phyloP scores from a whole-genome alignment of 2,888 invertebrate genomes.

The Cenopis cana region DNA sequence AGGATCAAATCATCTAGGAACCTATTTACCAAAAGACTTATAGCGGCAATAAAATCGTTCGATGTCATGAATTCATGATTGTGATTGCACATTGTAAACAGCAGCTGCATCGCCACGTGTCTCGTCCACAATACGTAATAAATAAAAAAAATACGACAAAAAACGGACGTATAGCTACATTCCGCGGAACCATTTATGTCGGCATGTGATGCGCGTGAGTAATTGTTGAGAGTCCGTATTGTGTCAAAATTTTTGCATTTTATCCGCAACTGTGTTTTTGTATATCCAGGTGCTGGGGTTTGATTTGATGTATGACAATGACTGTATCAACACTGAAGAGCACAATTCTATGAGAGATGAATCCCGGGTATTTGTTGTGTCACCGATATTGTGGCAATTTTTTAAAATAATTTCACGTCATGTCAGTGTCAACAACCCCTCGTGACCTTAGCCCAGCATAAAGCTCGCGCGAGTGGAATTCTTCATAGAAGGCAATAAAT shows the following conservation, averaged over 20 bases:
- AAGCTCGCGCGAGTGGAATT: slow-evolving; percentile 14
- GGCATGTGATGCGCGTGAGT: slow-evolving; percentile 49
- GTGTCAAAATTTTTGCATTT: slow-evolving; percentile 54
- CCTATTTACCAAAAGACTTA: slow-evolving; percentile 25
- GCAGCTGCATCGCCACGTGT: slow-evolving; percentile 67
- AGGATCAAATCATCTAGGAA: not conserved
- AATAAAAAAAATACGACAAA: slow-evolving; percentile 41
- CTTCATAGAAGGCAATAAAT: slow-evolving; percentile 24
- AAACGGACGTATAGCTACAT: slow-evolving; percentile 25
- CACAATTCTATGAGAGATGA: not conserved
- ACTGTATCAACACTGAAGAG: slow-evolving; percentile 1
- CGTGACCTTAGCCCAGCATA: slow-evolving; percentile 17
- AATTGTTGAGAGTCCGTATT: slow-evolving; percentile 57
- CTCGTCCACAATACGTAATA: slow-evolving; percentile 45
- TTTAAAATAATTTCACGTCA: not conserved
- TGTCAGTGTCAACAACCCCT: not conserved
- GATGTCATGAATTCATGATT: slow-evolving; percentile 47
- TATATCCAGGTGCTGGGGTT: slow-evolving; percentile 29
- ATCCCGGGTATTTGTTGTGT: not conserved
- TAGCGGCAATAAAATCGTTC: slow-evolving; percentile 16
- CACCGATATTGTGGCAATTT: not conserved
- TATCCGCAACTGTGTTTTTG: slow-evolving; percentile 18
- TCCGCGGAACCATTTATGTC: slow-evolving; percentile 36
- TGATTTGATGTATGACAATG: slow-evolving; percentile 6
- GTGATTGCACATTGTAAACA: slow-evolving; percentile 54